Base-by-base conservation (phyloP, 2,113 vertebrate genomes). In the Stegastes partitus region DNA sequence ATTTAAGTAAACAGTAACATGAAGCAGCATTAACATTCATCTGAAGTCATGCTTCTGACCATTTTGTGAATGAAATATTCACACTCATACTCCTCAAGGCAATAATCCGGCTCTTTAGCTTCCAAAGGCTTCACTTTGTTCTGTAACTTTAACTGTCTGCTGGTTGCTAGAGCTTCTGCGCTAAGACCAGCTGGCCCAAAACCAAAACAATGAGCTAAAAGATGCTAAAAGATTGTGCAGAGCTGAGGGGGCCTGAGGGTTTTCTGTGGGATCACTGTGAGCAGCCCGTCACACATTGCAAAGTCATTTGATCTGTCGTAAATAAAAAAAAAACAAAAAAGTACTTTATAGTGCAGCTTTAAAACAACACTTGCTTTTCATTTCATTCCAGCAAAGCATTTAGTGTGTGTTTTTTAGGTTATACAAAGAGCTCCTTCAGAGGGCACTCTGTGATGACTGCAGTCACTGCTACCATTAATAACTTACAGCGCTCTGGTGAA, bases 121-220 rank as follows among this genome's bases (percentile, higher is more conserved):
- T 7, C 31, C 10, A 34, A 34, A 34, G 10, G 8, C 31, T 34
- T 34, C 31, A 6, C 31, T 34, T 34, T 9, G 31, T 34, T 34
- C 31, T 1, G 7, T 34, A 9, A 34, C 31, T 34, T 6, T 34
- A 1, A 34, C 31, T 34, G 31, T n/a, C n/a, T n/a, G n/a, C n/a
- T n/a, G n/a, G n/a, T n/a, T n/a, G n/a, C n/a, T n/a, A n/a, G n/a
- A n/a, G n/a, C n/a, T n/a, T n/a, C n/a, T n/a, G n/a, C n/a, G n/a
- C n/a, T n/a, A n/a, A n/a, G n/a, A n/a, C n/a, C n/a, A n/a, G n/a
- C n/a, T n/a, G n/a, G n/a, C 7, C 12, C 16, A 54, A 73, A 7
- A 42, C 11, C 47, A 53, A 16, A 34, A 34, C 31, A 34, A 42
- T 15, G n/a, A 74, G 25, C 59, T 74, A 45, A 53, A 54, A 63